A percentile compares a stretch with the other conserved stretches of the same genome.
Evolutionary conservation across 2,888 invertebrate genomes (phyloP).

Genomic region (Aporophyla nigra): DNA sequence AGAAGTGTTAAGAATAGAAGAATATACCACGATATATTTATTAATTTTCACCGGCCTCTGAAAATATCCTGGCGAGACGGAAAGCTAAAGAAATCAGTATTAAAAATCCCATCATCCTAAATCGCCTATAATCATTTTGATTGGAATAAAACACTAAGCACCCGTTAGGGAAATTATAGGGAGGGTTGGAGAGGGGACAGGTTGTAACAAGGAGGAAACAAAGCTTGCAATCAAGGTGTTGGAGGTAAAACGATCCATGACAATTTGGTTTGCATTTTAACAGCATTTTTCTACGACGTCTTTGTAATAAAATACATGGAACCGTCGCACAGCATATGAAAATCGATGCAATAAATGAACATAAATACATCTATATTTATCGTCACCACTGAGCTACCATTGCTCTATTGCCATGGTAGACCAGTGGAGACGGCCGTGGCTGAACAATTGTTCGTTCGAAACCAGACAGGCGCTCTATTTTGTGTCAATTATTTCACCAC

Average conservation of each 20-base stretch:
- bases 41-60: neutral
- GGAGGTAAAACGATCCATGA: slow-evolving; percentile 50
- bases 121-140: slow-evolving; percentile 62
- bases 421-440: no score
- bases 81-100: slow-evolving; percentile 42
- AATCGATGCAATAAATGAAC: neutral
- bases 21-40: neutral
- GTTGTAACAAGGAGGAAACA: slow-evolving; percentile 29
- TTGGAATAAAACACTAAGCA: slow-evolving; percentile 57
- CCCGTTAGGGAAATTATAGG: slow-evolving; percentile 65
- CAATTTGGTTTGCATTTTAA: slow-evolving; percentile 58
- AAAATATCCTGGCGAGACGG: slow-evolving; percentile 16
- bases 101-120: slow-evolving; percentile 49
- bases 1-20: neutral
- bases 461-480: no score
- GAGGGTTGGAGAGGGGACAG: slow-evolving; percentile 31
- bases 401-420: no score
- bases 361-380: no score
- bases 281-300: slow-evolving; percentile 26
- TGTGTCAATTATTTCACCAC: no score
- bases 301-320: slow-evolving; percentile 20
- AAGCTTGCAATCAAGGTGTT: slow-evolving; percentile 59
- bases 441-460: no score
- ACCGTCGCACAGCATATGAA: neutral
- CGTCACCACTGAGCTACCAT: no score